Percentiles rank a stretch among this genome's conserved stretches.
Evolutionary conservation across 2,797 vertebrate genomes (phyloP).

Genomic region (Enteromius mattozi): DNA sequence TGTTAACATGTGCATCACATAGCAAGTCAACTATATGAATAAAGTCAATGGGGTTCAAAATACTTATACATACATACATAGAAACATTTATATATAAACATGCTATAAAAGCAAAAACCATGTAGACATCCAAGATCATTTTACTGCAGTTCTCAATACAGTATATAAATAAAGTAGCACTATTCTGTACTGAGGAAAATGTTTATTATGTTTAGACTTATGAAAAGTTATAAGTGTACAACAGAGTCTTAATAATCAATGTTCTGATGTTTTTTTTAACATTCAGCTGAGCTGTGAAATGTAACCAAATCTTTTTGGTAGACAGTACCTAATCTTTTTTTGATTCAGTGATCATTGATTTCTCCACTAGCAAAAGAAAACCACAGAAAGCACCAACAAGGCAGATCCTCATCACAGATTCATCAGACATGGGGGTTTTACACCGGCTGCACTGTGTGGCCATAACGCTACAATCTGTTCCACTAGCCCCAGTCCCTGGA

Average conservation of each 20-base stretch:
- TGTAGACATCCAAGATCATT: background rate
- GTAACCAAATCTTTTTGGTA: slow-evolving; percentile 8
- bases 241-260: background rate
- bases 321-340: background rate
- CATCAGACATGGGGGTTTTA: slow-evolving; percentile 58
- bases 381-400: slow-evolving; percentile 33
- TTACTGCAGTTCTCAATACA: background rate
- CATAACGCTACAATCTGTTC: slow-evolving; percentile 75
- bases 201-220: no score
- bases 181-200: background rate
- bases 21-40: background rate
- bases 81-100: background rate
- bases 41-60: background rate
- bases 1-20: background rate
- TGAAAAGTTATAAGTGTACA: background rate
- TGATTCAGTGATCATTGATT: slow-evolving; percentile 39
- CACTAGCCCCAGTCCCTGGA: slow-evolving; percentile 71
- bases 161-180: background rate
- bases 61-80: background rate
- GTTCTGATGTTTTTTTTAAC: background rate
- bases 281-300: slow-evolving; percentile 3
- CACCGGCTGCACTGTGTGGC: slow-evolving; percentile 59
- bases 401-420: slow-evolving; percentile 66
- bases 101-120: background rate
- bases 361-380: slow-evolving; percentile 37